Evolutionary conservation across 2,888 invertebrate genomes (phyloP), one percentile per base, ranked within the genome.

Genomic region (Drosophila kuntzei): DNA sequence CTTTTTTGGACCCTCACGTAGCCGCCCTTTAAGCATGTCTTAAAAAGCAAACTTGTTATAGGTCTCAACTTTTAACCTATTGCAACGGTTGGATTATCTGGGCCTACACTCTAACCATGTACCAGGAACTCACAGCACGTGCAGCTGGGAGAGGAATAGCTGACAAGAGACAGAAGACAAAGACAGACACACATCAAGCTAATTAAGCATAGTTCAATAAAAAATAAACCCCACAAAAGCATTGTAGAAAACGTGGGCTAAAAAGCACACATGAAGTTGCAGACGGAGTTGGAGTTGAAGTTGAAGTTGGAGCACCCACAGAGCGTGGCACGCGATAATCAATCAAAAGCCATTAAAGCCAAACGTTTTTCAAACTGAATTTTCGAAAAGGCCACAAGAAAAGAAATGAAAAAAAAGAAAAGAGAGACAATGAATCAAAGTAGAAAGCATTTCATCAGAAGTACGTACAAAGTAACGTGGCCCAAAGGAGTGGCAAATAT

Each of bases 381-480:
- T 77, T 69, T 58, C 71, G 61, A 39, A 11, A 18, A 18, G 37
- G 37, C 37, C 16, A 37, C 14, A 16, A 39, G 18, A 39, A 39
- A 20, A 18, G 65, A 66, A 78, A 71, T 85, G 76, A 74, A 61
- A 16, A 8, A 57, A 36, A 57, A 16, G 36, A 39, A 39, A 32
- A 43, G 20, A 37, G 58, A 78, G 71, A 68, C 88, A 73, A 85
- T 76, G 83, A 61, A 80, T 64, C 67, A 74, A 89, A 88, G 89
- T 89, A 88, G 89, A 89, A 85, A 85, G 85, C 89, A 89, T 89
- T 85, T 85, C 85, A 75, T 89, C 85, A 81, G 87, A 80, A 83
- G 80, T 60, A 49, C 44, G 22, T 39, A 43, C 41, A 11, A 55
- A 69, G 43, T 51, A 53, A 65, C 32, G 32, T 55, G 73, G 68